Evolutionary conservation across 1,140 invertebrate species (phyloP).

Genomic region (Drosophila cardini): DNA sequence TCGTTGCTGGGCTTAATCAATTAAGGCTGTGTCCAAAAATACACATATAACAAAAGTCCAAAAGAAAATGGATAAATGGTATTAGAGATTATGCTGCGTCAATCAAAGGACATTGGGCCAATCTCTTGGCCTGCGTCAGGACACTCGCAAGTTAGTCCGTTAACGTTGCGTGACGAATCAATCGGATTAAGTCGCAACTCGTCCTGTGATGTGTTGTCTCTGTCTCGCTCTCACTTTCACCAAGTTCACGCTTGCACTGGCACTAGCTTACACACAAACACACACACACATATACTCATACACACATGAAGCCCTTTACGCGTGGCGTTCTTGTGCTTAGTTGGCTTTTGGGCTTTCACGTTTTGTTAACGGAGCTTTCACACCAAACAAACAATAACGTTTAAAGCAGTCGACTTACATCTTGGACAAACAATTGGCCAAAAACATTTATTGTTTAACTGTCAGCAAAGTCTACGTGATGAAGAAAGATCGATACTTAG

Average conservation of each 20-base stretch:
- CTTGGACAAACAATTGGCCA: slow-evolving; percentile 29
- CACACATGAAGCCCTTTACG: slow-evolving; percentile 9
- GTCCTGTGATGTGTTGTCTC: slow-evolving; percentile 35
- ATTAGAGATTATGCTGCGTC: slow-evolving; percentile 44
- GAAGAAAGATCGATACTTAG: too few relatives aligned
- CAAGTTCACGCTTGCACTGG: slow-evolving; percentile 48
- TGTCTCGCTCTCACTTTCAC: slow-evolving; percentile 39
- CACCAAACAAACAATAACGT: background rate
- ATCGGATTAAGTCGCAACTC: slow-evolving; percentile 73
- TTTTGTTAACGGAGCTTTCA: slow-evolving; percentile 21
- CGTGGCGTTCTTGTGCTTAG: slow-evolving; percentile 31
- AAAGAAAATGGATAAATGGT: slow-evolving; percentile 16
- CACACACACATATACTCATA: slow-evolving; percentile 14
- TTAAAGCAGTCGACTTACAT: slow-evolving; percentile 16
- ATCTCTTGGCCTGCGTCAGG: slow-evolving; percentile 11
- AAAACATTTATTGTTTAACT: slow-evolving; percentile 10
- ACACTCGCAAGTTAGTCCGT: slow-evolving; percentile 56
- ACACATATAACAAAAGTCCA: background rate
- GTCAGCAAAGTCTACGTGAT: too few relatives aligned
- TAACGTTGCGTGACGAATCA: slow-evolving; percentile 81
- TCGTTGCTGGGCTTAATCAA: slow-evolving; percentile 77
- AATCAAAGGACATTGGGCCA: slow-evolving; percentile 48
- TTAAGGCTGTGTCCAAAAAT: slow-evolving; percentile 55
- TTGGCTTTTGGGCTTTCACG: slow-evolving; percentile 25
- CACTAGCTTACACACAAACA: slow-evolving; percentile 13